Evolutionary conservation across 2,888 invertebrate genomes (phyloP), one percentile per base, ranked within the genome.

Genomic region (Corbicula japonica): DNA sequence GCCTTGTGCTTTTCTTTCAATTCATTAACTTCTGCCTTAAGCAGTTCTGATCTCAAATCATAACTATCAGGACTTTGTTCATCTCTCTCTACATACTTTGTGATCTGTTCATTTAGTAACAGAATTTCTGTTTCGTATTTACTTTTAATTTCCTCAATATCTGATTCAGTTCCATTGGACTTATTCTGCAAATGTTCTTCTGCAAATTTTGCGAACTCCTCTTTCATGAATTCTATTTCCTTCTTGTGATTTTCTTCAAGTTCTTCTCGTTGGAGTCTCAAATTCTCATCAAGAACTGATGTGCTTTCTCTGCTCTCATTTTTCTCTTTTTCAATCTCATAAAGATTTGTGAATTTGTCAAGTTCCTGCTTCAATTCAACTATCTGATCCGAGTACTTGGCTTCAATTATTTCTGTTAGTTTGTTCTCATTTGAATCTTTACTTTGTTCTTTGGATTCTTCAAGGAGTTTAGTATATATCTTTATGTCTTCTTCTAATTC

Each of bases 161-260:
- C 38, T 44, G 35, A 38, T 62, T 56, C 26, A 74, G 48, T 32
- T 61, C 60, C 41, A 63, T 44, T 18, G 52, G 56, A 26, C 38
- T 76, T 41, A n/a, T 63, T 44, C 26, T 61, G 28, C 32, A 75
- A 62, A 12, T 75, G 48, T n/a, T 72, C 63, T 6, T 76, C 74
- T 6, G 50, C 61, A 68, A 74, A 74, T 12, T 60, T 68, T 48
- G 34, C 56, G 38, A 74, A 74, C 28, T 68, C 52, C 28, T 52
- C 54, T 23, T 74, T 74, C 74, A 74, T 61, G 30, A 72, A 52
- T 28, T 79, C 68, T 28, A 60, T 52, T 41, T 83, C 82, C 52
- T 66, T 76, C 23, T 65, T 71, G 26, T 82, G 71, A 26, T 68
- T 65, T 38, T 82, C 78, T 46, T 80, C 70, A 30, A 85, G 62